Percentiles rank a stretch among this genome's conserved stretches.
Conservation (phyloP, 2,797 vertebrate species). For the Chlorospingus flavigularis region DNA sequence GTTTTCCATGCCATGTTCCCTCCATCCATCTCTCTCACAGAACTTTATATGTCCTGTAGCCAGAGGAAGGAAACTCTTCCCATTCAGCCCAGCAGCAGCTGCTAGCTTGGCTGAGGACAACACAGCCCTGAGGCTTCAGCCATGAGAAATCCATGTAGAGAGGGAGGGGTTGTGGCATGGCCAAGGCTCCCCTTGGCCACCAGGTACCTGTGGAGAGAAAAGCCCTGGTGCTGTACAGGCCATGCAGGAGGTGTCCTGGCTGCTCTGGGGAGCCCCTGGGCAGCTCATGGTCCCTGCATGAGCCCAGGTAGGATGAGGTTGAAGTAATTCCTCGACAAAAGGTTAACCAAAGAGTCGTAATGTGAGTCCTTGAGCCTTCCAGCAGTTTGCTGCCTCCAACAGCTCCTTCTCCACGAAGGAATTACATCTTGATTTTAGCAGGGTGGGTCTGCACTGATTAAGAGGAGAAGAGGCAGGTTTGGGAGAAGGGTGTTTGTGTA, state of each 20-base stretch:
- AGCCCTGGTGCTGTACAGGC: not conserved
- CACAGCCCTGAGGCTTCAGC: not conserved
- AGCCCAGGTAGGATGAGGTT: not conserved
- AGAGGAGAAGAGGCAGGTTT: not conserved
- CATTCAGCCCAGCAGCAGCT: not conserved
- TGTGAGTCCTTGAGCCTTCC: not conserved
- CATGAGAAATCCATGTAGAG: not conserved
- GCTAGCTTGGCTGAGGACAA: not conserved
- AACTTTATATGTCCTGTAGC: not conserved
- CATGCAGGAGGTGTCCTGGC: not conserved
- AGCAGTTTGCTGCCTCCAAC: not conserved
- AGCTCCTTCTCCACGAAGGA: not conserved
- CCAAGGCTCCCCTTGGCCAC: not conserved
- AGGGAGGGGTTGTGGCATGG: not conserved
- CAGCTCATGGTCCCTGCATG: not conserved
- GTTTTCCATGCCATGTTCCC: not conserved
- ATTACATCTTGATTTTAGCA: not conserved
- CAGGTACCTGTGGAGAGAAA: not conserved
- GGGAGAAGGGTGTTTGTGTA: not conserved
- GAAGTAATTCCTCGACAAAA: not conserved
- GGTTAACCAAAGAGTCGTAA: not conserved
- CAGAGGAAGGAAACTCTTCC: not conserved
- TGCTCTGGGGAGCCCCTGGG: not conserved
- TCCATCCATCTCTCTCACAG: not conserved
- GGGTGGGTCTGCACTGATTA: not conserved